Evolutionary conservation across 2,797 vertebrate species (phyloP).

Genomic region (Gallirallus australis): DNA sequence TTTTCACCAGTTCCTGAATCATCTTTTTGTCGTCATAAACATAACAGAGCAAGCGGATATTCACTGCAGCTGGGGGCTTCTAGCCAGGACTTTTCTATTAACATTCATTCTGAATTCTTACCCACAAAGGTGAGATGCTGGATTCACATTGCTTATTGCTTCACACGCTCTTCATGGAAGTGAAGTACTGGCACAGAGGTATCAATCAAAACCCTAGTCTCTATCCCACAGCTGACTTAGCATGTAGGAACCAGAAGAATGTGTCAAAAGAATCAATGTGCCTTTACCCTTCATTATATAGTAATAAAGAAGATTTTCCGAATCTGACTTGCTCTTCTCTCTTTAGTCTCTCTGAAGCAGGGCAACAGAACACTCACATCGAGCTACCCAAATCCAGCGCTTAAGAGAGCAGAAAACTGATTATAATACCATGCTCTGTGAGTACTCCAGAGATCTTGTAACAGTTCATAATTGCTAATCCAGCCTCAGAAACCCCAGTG

Average conservation of each 20-base stretch:
- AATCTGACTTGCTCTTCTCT: neutral
- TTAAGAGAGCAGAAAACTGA: neutral
- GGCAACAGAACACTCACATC: neutral
- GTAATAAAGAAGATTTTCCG: neutral
- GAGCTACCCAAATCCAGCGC: neutral
- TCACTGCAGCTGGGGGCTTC: neutral
- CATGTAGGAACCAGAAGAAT: neutral
- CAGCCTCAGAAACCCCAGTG: neutral
- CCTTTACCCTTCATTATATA: neutral
- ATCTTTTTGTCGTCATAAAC: neutral
- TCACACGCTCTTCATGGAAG: neutral
- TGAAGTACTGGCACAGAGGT: neutral
- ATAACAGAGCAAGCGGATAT: neutral
- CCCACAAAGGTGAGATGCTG: neutral
- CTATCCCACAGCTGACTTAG: neutral
- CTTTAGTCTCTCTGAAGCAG: neutral
- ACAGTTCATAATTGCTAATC: constrained; percentile 8
- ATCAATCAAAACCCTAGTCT: constrained; percentile 33
- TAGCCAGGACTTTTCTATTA: neutral
- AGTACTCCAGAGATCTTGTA: neutral
- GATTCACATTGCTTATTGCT: neutral
- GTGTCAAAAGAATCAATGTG: neutral
- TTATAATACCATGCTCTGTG: neutral
- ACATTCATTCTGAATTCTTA: neutral
- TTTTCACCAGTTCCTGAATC: neutral